phyloP scores from a whole-genome alignment of 2,113 vertebrate genomes.

The Elanoides forficatus region DNA sequence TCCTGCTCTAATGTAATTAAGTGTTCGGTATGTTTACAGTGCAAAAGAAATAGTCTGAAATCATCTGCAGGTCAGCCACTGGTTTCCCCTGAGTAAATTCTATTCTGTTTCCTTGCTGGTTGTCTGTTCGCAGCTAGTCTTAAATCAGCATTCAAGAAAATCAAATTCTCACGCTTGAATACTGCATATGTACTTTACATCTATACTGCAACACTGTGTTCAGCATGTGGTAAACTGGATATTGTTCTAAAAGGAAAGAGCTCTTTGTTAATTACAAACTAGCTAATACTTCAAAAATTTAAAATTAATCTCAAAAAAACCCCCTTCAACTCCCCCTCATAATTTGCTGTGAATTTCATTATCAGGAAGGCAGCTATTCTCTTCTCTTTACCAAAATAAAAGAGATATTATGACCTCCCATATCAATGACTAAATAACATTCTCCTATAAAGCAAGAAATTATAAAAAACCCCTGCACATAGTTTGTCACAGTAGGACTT shows the following conservation, averaged over 20 bases:
- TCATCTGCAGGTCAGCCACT: background rate
- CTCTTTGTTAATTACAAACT: background rate
- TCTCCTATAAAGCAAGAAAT: background rate
- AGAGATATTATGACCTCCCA: background rate
- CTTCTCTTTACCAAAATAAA: background rate
- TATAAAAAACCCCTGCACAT: background rate
- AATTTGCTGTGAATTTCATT: background rate
- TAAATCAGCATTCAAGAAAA: background rate
- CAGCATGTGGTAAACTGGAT: background rate
- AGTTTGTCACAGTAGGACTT: background rate
- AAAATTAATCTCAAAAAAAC: background rate
- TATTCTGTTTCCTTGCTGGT: background rate
- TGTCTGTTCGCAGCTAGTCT: background rate
- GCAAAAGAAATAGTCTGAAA: background rate
- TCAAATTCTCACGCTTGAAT: background rate
- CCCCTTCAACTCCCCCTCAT: too few species aligned
- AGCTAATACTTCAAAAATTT: background rate
- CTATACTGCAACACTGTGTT: background rate
- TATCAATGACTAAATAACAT: background rate
- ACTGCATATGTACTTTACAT: background rate
- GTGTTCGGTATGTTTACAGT: background rate
- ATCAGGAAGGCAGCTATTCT: background rate
- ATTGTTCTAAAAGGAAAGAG: background rate
- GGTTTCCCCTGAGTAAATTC: background rate
- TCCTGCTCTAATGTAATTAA: background rate